Base-by-base conservation (phyloP, 2,888 invertebrate genomes). In the Galerucella nymphaeae region DNA sequence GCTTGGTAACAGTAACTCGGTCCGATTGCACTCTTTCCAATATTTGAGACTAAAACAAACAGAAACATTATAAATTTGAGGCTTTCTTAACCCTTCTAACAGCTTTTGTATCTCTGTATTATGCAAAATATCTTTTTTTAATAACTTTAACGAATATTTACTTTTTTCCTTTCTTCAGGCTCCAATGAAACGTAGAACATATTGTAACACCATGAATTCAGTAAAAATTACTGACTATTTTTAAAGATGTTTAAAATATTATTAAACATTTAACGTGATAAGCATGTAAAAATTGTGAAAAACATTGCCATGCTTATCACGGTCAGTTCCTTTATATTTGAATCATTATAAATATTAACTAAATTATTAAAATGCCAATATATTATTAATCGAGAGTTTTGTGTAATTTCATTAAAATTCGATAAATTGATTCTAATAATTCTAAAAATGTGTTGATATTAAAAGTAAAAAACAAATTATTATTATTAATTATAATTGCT, bases 11-110 rank as follows among this genome's bases (percentile, higher is more conserved):
- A 41, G 92, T 89, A 75, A 91, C 90, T 65, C 93, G 89, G 84
- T 94, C 94, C 55, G 92, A 90, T 81, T 93, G 93, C 59, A 93
- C 91, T 74, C 92, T 88, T 82, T 93, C 93, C 83, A 93, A 85
- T 72, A 92, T 91, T 83, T 91, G 91, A 14, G 91, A 90, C 89
- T 91, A 83, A 66, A 86, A 84, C 75, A 69, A 70, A 13, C 14
- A 63, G 57, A 53, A 53, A 18, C 1, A 38, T 9, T 38, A 9
- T 8, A 38, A 8, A 38, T 38, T 38, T 38, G 30, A 38, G 30
- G 8, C 9, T 38, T 38, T 38, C 30, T 38, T 38, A 9, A 38
- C 30, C 30, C 6, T 38, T 9, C 9, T 38, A 38, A 38, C 9
- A 9, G 30, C 30, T 38, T 9, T 38, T 8, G 8, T 9, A 38